Percentiles rank a stretch among this genome's conserved stretches.
Evolutionary conservation across 2,797 vertebrate species (phyloP).

Genomic region (Ambastaia sidthimunki): DNA sequence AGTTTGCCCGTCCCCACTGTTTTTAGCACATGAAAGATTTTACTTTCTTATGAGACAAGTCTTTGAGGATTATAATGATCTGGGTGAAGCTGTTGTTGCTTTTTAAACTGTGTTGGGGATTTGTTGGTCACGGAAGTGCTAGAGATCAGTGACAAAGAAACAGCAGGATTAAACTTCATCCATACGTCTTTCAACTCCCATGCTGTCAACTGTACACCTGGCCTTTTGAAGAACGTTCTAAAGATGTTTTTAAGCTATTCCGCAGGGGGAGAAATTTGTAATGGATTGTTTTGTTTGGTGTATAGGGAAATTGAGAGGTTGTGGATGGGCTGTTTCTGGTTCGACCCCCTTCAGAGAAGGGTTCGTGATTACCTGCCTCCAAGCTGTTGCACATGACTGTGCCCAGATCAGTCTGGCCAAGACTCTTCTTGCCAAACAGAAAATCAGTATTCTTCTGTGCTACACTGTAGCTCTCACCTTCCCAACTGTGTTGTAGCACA

Average conservation of each 20-base stretch:
- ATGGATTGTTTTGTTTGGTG: conserved; percentile 11
- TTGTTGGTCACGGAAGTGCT: not conserved
- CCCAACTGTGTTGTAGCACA: conserved; percentile 1
- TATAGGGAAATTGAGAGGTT: conserved; percentile 43
- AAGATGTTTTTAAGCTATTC: conserved; percentile 6
- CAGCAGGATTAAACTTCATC: not conserved
- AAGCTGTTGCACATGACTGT: conserved; percentile 58
- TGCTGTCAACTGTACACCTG: not conserved
- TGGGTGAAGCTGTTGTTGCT: not conserved
- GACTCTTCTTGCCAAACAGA: conserved; percentile 14
- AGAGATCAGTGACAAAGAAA: conserved; percentile 3
- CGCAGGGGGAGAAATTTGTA: not conserved
- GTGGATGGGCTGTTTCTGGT: conserved; percentile 45
- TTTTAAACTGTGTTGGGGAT: conserved; percentile 3
- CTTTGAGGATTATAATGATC: conserved; percentile 25
- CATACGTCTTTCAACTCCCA: not conserved
- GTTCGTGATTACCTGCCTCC: conserved; percentile 67
- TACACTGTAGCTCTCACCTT: conserved; percentile 11
- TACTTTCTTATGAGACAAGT: not conserved
- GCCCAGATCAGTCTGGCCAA: conserved; percentile 29
- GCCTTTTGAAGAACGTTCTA: conserved; percentile 25
- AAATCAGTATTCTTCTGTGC: conserved; percentile 70
- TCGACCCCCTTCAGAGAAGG: conserved; percentile 14
- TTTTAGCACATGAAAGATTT: not conserved
- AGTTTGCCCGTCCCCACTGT: too few relatives aligned